Evolutionary conservation across 1,140 invertebrate species (phyloP).

Genomic region (Drosophila pseudoananassae): DNA sequence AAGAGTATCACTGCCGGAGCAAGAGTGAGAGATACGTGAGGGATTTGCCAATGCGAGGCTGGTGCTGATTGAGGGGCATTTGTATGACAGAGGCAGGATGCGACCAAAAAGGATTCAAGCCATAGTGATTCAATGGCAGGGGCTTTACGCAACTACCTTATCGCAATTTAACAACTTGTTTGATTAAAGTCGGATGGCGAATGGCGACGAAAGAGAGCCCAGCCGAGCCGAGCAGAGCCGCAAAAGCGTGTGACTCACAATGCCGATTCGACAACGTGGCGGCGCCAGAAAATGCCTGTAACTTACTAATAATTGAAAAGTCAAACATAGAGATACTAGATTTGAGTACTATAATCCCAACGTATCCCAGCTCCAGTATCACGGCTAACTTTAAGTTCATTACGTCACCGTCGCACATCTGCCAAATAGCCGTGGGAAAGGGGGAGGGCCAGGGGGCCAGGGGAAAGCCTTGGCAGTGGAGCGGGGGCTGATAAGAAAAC

Average conservation of each 20-base stretch:
- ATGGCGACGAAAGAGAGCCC: constrained; percentile 27
- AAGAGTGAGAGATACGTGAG: constrained; percentile 29
- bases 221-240: not conserved
- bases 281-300: constrained; percentile 2
- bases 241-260: constrained; percentile 38
- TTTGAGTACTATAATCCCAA: too few relatives aligned
- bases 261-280: constrained; percentile 37
- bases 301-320: not conserved
- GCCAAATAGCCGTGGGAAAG: constrained; percentile 5
- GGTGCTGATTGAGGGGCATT: not conserved
- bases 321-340: constrained; percentile 6
- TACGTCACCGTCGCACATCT: constrained; percentile 34
- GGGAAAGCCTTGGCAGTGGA: not conserved
- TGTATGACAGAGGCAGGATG: not conserved
- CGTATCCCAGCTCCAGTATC: constrained; percentile 4
- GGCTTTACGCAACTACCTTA: constrained; percentile 48
- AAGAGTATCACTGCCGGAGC: constrained; percentile 13
- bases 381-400: constrained; percentile 31
- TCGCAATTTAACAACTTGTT: constrained; percentile 53
- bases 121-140: constrained; percentile 6
- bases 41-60: constrained; percentile 36
- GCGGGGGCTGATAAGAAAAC: constrained; percentile 42
- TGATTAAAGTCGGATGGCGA: constrained; percentile 43
- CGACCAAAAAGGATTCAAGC: constrained; percentile 2
- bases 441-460: not conserved